These are phyloP conservation scores for Choristoneura fumiferana DNA, from an alignment of 1,140 invertebrate species.

Conservation along the genomic window DNA sequence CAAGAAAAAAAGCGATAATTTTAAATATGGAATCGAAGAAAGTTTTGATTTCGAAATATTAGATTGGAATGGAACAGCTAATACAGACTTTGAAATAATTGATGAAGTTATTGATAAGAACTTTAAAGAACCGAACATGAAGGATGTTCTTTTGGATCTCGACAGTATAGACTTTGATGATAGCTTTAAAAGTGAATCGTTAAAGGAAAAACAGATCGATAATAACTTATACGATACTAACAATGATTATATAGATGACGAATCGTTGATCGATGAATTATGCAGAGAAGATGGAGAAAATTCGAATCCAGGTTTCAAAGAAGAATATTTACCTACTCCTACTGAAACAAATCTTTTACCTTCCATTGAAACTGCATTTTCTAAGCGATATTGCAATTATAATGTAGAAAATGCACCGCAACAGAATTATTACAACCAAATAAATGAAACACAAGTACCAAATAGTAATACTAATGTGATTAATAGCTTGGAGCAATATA, in stretches of 20 bases:
- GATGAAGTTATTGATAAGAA: slow-evolving; percentile 60
- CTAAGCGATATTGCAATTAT: slow-evolving; percentile 68
- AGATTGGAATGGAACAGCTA: slow-evolving; percentile 47
- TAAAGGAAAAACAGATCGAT: slow-evolving; percentile 40
- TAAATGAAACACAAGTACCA: slow-evolving; percentile 29
- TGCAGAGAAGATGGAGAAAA: slow-evolving; percentile 66
- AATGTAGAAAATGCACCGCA: slow-evolving; percentile 46
- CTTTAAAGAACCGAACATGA: slow-evolving; percentile 66
- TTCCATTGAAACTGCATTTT: slow-evolving; percentile 74
- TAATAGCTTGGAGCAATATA: slow-evolving; percentile 69
- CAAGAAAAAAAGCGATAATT: slow-evolving; percentile 47
- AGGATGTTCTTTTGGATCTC: slow-evolving; percentile 67
- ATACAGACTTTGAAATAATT: slow-evolving; percentile 61
- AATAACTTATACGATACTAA: slow-evolving; percentile 40
- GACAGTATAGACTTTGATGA: slow-evolving; percentile 68
- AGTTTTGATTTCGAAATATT: slow-evolving; percentile 69
- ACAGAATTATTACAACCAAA: slow-evolving; percentile 35
- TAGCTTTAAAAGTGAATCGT: slow-evolving; percentile 48
- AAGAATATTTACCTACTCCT: slow-evolving; percentile 52
- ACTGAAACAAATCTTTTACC: slow-evolving; percentile 62
- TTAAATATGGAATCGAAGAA: slow-evolving; percentile 64
- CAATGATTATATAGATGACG: slow-evolving; percentile 70
- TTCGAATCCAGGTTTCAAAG: slow-evolving; percentile 53
- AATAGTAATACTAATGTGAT: slow-evolving; percentile 39
- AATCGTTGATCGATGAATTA: slow-evolving; percentile 65